Conservation (phyloP, 1,140 invertebrate genomes). For the Vanessa atalanta region DNA sequence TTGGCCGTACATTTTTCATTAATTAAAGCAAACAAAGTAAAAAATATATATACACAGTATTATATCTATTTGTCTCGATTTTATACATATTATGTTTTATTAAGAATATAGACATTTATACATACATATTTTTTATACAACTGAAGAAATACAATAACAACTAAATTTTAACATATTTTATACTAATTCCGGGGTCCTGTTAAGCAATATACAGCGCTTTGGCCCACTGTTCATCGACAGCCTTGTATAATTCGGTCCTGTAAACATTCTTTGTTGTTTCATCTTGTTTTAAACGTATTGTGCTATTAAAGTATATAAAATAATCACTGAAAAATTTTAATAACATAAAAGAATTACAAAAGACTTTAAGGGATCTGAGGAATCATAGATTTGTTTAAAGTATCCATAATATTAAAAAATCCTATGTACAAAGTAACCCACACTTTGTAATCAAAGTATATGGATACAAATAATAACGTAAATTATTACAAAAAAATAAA, state of each 20-base stretch:
- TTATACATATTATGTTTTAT: not conserved
- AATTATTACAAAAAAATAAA: not conserved
- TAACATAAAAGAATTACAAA: not conserved
- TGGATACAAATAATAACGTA: conserved; percentile 42
- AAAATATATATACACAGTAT: conserved; percentile 15
- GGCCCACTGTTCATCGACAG: no score
- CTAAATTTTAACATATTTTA: no score
- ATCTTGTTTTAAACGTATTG: no score
- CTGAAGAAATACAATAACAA: no score
- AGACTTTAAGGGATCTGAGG: not conserved
- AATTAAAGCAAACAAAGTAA: not conserved
- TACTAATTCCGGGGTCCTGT: no score
- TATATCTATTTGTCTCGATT: not conserved
- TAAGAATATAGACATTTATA: not conserved
- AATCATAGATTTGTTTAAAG: not conserved
- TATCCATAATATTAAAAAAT: not conserved
- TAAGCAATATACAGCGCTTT: no score
- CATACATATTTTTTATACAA: no score
- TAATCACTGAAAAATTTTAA: not conserved
- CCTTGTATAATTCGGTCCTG: no score
- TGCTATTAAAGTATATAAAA: not conserved
- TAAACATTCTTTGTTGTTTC: no score
- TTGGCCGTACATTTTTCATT: conserved; percentile 14
- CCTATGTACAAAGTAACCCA: conserved; percentile 43
- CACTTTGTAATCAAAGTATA: conserved; percentile 53